Evolutionary conservation across 2,113 vertebrate genomes (phyloP).

Genomic region (Laterallus jamaicensis): DNA sequence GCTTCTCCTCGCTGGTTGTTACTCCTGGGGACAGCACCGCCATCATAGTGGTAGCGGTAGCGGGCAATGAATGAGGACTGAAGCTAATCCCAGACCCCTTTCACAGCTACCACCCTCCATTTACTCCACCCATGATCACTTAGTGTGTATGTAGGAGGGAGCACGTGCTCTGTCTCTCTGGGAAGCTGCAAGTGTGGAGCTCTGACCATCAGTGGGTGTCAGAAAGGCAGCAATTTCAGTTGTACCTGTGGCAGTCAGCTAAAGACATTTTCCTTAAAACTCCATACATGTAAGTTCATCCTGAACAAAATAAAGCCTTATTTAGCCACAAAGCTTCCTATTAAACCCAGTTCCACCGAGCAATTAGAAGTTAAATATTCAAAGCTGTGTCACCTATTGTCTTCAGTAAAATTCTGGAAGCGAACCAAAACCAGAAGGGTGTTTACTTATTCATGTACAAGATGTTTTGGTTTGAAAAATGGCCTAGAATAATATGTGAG

Average conservation of each 20-base stretch:
- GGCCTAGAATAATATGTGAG: not conserved
- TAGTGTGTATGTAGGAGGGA: not conserved
- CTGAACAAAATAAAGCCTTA: not conserved
- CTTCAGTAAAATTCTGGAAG: not conserved
- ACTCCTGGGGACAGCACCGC: not conserved
- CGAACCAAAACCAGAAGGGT: not conserved
- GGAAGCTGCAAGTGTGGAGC: not conserved
- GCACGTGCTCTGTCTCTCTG: not conserved
- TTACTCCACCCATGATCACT: not conserved
- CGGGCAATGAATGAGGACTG: not conserved
- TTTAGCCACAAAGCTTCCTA: not conserved
- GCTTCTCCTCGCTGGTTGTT: not conserved
- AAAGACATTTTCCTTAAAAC: not conserved
- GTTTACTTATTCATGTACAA: not conserved
- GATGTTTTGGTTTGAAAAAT: not conserved
- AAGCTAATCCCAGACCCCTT: not conserved
- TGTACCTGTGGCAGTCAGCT: not conserved
- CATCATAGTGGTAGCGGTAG: not conserved
- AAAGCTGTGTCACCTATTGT: not conserved
- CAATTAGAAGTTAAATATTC: not conserved
- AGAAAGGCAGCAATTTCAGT: not conserved
- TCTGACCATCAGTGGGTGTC: not conserved
- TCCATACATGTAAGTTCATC: not conserved
- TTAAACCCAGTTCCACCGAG: not conserved
- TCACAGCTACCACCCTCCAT: not conserved